Conservation (phyloP, 35 echinoderm and acorn worm genomes). For the Heliocidaris erythrogramma region DNA sequence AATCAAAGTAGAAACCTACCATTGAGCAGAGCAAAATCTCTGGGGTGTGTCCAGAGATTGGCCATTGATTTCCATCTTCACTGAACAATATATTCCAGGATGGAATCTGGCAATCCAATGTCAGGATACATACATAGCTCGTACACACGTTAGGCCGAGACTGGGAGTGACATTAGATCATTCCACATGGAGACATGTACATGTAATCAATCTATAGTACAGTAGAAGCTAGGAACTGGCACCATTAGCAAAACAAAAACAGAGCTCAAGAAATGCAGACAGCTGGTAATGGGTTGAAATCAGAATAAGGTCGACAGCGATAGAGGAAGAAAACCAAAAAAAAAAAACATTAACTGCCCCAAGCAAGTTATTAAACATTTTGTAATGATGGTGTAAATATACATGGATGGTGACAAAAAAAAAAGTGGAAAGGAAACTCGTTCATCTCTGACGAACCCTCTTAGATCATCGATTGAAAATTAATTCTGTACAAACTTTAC, state of each 20-base stretch:
- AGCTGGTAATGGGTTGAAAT: too few relatives aligned
- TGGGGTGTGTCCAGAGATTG: background rate
- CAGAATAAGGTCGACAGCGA: too few relatives aligned
- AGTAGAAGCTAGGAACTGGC: too few relatives aligned
- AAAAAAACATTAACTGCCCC: background rate
- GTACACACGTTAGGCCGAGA: background rate
- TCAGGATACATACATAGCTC: background rate
- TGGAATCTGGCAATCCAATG: background rate
- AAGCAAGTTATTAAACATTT: background rate
- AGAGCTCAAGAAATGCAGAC: too few relatives aligned
- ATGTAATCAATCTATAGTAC: background rate
- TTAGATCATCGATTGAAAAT: background rate
- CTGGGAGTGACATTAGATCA: background rate
- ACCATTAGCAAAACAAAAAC: too few relatives aligned
- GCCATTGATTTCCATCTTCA: background rate
- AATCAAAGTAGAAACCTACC: background rate
- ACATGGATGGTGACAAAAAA: background rate
- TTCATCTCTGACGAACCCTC: background rate
- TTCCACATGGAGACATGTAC: background rate
- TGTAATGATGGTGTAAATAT: background rate
- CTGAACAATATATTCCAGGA: background rate
- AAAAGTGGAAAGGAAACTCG: background rate
- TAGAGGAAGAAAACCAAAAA: background rate
- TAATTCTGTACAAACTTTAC: constrained; percentile 3
- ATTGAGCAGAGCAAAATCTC: background rate